Evolutionary conservation across 2,113 vertebrate genomes (phyloP).

Genomic region (Orcinus orca): DNA sequence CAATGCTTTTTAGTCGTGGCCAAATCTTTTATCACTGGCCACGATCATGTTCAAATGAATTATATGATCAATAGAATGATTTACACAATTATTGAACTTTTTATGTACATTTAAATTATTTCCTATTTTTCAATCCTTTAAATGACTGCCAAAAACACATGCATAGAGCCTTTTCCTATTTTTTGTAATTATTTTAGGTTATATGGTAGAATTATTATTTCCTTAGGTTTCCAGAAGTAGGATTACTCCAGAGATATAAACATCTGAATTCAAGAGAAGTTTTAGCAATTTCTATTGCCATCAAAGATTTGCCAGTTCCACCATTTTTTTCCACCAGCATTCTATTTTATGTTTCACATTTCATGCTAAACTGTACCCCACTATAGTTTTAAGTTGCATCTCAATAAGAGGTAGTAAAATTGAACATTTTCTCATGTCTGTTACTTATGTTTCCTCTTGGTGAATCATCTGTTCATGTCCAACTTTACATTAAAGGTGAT

Average conservation of each 20-base stretch:
- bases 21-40: neutral
- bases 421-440: neutral
- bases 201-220: neutral
- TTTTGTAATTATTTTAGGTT: neutral
- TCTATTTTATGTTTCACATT: constrained; percentile 40
- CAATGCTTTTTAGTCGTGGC: neutral
- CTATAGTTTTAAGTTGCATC: constrained; percentile 45
- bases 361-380: neutral
- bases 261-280: neutral
- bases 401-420: constrained; percentile 14
- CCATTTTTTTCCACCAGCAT: neutral
- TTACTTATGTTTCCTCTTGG: neutral
- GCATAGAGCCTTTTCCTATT: neutral
- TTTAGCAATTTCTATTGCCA: constrained; percentile 16
- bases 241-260: neutral
- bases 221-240: neutral
- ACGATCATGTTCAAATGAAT: neutral
- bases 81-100: neutral
- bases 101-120: neutral
- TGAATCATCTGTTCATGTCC: neutral
- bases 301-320: neutral
- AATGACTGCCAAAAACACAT: neutral
- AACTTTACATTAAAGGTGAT: constrained; percentile 10
- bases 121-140: neutral
- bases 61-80: neutral